phyloP scores from a whole-genome alignment of 2,797 vertebrate genomes.

The Cirrhinus molitorella region DNA sequence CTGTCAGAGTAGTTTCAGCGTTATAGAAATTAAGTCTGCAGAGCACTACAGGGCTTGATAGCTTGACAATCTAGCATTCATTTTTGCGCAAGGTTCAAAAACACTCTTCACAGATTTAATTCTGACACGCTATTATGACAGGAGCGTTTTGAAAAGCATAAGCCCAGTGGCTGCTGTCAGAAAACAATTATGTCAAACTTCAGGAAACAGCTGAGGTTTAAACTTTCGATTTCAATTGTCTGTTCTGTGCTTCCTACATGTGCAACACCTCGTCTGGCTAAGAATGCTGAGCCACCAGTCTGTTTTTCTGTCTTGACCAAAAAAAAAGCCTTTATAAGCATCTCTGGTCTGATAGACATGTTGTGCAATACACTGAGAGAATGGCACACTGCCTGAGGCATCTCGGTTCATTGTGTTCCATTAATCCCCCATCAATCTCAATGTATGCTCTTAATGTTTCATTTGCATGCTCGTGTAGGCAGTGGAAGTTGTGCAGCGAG shows the following conservation, averaged over 20 bases:
- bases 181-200: conserved; percentile 41
- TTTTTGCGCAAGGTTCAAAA: conserved; percentile 13
- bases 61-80: not conserved
- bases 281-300: conserved; percentile 47
- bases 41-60: not conserved
- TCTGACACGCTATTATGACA: conserved; percentile 48
- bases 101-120: conserved; percentile 6
- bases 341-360: conserved; percentile 35
- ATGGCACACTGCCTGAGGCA: conserved; percentile 35
- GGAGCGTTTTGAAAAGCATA: conserved; percentile 15
- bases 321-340: conserved; percentile 44
- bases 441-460: conserved; percentile 38
- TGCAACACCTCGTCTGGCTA: conserved; percentile 26
- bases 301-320: conserved; percentile 42
- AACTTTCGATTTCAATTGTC: conserved; percentile 38
- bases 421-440: conserved; percentile 57
- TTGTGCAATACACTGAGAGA: conserved; percentile 50
- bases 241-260: conserved; percentile 33
- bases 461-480: conserved; percentile 18
- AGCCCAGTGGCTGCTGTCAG: conserved; percentile 19
- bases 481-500: conserved; percentile 22
- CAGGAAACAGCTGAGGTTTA: conserved; percentile 36
- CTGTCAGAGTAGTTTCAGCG: conserved; percentile 20
- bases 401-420: conserved; percentile 52
- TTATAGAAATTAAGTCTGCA: conserved; percentile 22